Base-by-base conservation (phyloP, 1,140 invertebrate species). In the Pseudomyrmex gracilis region DNA sequence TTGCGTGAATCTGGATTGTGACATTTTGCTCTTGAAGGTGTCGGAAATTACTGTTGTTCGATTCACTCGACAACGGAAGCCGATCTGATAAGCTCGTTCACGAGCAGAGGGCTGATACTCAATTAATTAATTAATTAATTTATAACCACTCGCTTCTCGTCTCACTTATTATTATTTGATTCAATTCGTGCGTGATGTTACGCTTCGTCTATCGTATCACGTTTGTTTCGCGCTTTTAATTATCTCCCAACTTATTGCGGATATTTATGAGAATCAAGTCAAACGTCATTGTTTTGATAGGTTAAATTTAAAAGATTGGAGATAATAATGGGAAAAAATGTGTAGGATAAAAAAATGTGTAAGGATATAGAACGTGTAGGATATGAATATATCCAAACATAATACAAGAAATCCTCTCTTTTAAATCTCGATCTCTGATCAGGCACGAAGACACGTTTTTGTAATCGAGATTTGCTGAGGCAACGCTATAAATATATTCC, bases 121-220 rank as follows among this genome's bases (percentile, higher is more conserved):
- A 20, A 34, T 34, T 85, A 78, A 85, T 86, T 84, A 88, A 88
- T 88, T 60, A 61, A 61, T 61, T 86, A 89, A 89, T 89, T 86
- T 86, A 89, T 61, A 80, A 55, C 71, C 51, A 49, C 55, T 53
- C 10, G 8, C 43, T 60, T 47, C 61, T 80, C 63, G 82, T 87
- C 77, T 61, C 87, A 77, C 70, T 34, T 49, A 66, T 82, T 82
- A 64, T 77, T 55, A 67, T 84, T 87, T 24, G n/a, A 43, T 49
- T 67, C 66, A 68, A 74, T 57, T 85, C 73, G 43, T 55, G 55
- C 83, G 70, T 55, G 76, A 83, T 77, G 70, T 73, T 10, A 57
- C 63, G 53, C 60, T 85, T 51, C 74, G 74, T 17, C 47, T 71
- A 34, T 53, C 49, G 60, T 22, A n/a, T 88, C 61, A 68, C 7